These are phyloP conservation scores for Nesidiocoris tenuis DNA, from an alignment of 2,888 invertebrate species.

Conservation along the genomic window DNA sequence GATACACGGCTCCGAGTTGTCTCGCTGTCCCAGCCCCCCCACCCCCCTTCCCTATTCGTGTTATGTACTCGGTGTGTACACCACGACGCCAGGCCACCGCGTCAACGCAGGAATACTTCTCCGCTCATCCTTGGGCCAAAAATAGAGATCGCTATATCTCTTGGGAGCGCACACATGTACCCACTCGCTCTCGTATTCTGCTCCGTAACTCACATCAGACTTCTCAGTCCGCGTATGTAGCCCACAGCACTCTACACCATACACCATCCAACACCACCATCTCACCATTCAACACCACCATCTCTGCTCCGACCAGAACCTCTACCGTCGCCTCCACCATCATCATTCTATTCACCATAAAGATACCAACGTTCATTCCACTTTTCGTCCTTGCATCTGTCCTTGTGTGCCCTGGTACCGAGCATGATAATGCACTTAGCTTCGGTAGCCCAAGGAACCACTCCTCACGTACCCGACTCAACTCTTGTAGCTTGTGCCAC, in stretches of 20 bases:
- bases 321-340: not conserved
- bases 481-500: not conserved
- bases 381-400: constrained; percentile 28
- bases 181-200: no score
- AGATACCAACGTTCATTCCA: constrained; percentile 1
- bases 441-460: not conserved
- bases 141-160: not conserved
- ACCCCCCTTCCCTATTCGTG: not conserved
- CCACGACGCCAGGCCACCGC: not conserved
- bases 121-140: not conserved
- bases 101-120: not conserved
- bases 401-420: constrained; percentile 9
- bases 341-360: no score
- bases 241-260: no score
- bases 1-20: not conserved
- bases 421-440: constrained; percentile 28
- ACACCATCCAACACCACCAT: not conserved
- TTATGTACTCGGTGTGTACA: not conserved
- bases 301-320: no score
- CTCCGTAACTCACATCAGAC: not conserved
- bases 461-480: not conserved
- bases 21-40: not conserved
- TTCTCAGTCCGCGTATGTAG: not conserved
- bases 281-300: not conserved
- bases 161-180: not conserved